Percentiles rank a stretch among this genome's conserved stretches.
Conservation (phyloP, 1,140 invertebrate genomes). For the Oreohelix idahoensis region DNA sequence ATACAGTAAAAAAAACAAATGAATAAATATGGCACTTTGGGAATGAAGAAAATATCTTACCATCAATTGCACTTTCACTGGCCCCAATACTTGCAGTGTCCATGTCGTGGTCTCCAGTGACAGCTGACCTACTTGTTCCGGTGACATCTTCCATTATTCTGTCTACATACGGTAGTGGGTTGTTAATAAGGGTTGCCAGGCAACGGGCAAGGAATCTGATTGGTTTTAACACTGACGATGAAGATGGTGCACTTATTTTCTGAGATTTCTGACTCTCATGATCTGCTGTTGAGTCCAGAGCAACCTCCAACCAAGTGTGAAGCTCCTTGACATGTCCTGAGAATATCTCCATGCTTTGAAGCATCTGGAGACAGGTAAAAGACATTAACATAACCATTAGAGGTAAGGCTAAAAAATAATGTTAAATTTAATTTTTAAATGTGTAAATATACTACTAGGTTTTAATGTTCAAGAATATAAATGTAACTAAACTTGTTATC, state of each 20-base stretch:
- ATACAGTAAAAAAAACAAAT: too few species aligned
- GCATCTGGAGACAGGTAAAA: constrained; percentile 8
- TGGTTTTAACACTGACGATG: background rate
- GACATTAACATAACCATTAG: too few species aligned
- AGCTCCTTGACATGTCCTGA: constrained; percentile 13
- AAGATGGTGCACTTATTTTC: background rate
- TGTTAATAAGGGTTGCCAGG: constrained; percentile 23
- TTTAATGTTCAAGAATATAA: too few species aligned
- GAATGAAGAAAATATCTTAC: too few species aligned
- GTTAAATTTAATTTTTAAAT: too few species aligned
- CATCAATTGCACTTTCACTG: constrained; percentile 10
- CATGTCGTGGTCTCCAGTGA: background rate
- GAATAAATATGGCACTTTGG: too few species aligned
- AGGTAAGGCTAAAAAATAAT: too few species aligned
- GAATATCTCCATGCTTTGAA: constrained; percentile 26
- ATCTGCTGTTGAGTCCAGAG: background rate
- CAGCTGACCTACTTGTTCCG: background rate
- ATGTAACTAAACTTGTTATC: too few species aligned
- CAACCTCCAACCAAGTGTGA: background rate
- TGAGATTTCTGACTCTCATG: background rate
- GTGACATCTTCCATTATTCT: constrained; percentile 16
- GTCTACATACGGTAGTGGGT: constrained; percentile 30
- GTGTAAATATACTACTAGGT: too few species aligned
- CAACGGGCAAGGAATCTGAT: background rate
- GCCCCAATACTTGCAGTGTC: background rate